Percentiles rank a stretch among this genome's conserved stretches.
Evolutionary conservation across 2,113 vertebrate species (phyloP).

Genomic region (Otocyon megalotis): DNA sequence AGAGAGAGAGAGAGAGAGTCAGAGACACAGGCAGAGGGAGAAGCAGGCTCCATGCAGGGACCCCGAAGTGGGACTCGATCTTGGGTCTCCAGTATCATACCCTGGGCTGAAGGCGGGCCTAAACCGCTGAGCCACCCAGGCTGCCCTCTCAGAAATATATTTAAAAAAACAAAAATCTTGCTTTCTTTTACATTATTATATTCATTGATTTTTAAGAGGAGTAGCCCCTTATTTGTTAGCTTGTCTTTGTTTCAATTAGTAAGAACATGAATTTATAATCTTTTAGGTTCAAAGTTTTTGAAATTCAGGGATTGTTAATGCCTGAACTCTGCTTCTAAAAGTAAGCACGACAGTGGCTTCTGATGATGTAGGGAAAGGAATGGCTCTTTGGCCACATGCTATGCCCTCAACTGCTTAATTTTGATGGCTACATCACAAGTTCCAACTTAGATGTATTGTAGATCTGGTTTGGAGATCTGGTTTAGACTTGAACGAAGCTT

Average conservation of each 20-base stretch:
- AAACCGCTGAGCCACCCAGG: too few relatives aligned
- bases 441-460: background rate
- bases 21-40: too few relatives aligned
- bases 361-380: accelerated
- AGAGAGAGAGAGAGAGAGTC: too few relatives aligned
- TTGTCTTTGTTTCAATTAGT: background rate
- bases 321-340: background rate
- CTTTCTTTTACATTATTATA: background rate
- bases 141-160: too few relatives aligned
- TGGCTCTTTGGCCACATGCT: too few relatives aligned
- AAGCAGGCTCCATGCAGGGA: too few relatives aligned
- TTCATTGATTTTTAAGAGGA: background rate
- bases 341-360: background rate
- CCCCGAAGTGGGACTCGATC: too few relatives aligned
- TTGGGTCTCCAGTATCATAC: too few relatives aligned
- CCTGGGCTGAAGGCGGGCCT: too few relatives aligned
- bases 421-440: background rate
- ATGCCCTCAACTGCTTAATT: accelerated
- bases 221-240: background rate
- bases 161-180: background rate
- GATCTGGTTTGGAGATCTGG: background rate
- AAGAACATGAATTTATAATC: background rate
- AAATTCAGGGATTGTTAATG: background rate
- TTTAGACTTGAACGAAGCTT: background rate
- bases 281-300: background rate